phyloP scores from a whole-genome alignment of 2,113 vertebrate species.

The Bubo scandiacus region DNA sequence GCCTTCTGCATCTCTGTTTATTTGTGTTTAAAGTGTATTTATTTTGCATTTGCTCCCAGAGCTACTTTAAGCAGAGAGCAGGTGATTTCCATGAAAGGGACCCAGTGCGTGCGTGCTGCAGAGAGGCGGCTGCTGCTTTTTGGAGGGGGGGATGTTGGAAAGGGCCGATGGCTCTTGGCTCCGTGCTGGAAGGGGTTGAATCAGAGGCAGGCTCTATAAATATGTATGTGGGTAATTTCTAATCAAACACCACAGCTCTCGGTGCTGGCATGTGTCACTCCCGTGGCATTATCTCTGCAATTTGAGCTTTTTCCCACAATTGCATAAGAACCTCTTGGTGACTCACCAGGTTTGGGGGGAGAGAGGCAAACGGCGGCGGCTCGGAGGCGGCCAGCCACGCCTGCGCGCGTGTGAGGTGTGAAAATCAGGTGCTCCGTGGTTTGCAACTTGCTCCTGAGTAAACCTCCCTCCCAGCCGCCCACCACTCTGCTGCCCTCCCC shows the following conservation, averaged over 20 bases:
- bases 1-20: neutral
- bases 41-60: neutral
- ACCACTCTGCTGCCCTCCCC: neutral
- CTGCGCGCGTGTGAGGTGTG: neutral
- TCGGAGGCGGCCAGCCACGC: neutral
- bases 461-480: neutral
- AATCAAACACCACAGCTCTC: neutral
- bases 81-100: neutral
- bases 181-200: neutral
- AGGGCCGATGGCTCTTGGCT: neutral
- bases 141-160: neutral
- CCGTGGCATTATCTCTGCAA: neutral
- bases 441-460: neutral
- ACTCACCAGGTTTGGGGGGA: neutral
- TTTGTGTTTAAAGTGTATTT: neutral
- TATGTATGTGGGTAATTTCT: neutral
- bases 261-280: neutral
- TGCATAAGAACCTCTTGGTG: neutral
- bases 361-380: neutral
- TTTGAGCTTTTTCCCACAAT: neutral
- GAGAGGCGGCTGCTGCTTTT: neutral
- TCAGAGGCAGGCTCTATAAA: neutral
- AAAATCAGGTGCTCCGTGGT: neutral
- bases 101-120: rapidly evolving
- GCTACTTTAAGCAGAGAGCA: neutral